Conservation (phyloP, 2,113 vertebrate genomes). For the Semnornis frantzii region DNA sequence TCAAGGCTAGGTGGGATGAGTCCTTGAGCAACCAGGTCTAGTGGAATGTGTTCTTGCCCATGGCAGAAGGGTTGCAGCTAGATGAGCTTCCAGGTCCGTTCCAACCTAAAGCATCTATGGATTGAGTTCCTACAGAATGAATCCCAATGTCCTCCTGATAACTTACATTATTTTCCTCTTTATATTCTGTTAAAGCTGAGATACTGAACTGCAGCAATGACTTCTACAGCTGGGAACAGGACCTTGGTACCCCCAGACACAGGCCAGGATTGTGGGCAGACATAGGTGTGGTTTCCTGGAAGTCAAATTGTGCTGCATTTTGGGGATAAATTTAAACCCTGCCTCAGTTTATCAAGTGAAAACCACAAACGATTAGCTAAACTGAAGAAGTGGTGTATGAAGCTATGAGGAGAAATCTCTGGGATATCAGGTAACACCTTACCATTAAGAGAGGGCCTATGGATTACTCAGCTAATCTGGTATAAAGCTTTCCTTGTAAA, state of each 20-base stretch:
- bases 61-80: too few relatives aligned
- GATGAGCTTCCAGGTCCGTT: too few relatives aligned
- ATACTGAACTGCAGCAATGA: not conserved
- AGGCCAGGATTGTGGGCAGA: not conserved
- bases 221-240: not conserved
- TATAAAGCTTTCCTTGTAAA: slow-evolving; percentile 44
- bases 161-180: not conserved
- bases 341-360: not conserved
- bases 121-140: not conserved
- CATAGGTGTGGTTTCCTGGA: not conserved
- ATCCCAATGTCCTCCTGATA: not conserved
- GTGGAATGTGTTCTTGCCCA: too few relatives aligned
- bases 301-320: not conserved
- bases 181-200: not conserved
- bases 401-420: not conserved
- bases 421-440: not conserved
- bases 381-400: not conserved
- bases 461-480: slow-evolving; percentile 18
- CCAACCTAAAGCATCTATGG: too few relatives aligned
- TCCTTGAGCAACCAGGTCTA: too few relatives aligned
- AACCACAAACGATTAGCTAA: not conserved
- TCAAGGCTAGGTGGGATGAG: too few relatives aligned
- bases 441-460: not conserved
- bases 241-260: not conserved
- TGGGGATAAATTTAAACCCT: not conserved